Conservation (phyloP, 2,888 invertebrate genomes). For the Heterodera filipjevi region DNA sequence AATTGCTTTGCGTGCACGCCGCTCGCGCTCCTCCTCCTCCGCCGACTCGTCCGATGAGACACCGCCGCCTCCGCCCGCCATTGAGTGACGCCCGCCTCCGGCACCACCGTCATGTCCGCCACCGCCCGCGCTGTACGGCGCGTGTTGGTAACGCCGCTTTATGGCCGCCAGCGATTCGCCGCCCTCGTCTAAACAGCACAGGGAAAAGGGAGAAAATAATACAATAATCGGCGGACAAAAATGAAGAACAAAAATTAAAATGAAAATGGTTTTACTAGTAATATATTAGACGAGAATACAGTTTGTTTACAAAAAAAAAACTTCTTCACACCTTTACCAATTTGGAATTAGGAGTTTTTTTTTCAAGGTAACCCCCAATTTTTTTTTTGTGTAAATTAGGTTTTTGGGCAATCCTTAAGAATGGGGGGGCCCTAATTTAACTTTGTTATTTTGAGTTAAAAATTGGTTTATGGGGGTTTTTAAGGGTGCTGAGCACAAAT, state of each 20-base stretch:
- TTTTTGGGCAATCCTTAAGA: no score
- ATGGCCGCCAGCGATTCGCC: constrained; percentile 42
- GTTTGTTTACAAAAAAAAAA: no score
- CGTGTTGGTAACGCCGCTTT: constrained; percentile 38
- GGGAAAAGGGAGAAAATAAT: not conserved
- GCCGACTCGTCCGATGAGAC: constrained; percentile 37
- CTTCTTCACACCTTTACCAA: no score
- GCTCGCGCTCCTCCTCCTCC: constrained; percentile 26
- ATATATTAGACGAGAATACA: no score
- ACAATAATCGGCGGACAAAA: not conserved
- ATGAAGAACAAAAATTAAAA: not conserved
- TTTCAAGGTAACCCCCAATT: no score
- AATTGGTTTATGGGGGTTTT: no score
- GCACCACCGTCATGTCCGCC: not conserved
- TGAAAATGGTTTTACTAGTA: no score
- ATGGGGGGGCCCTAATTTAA: no score
- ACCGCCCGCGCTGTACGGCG: constrained; percentile 4
- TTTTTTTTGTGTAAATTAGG: no score
- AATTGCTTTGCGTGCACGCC: constrained; percentile 26
- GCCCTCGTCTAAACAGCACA: constrained; percentile 48
- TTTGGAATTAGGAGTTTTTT: no score
- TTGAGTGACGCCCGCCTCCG: not conserved
- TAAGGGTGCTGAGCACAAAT: no score
- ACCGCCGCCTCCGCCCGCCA: constrained; percentile 2
- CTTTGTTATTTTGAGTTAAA: no score